Percentiles rank a stretch among this genome's conserved stretches.
Conservation (phyloP, 2,888 invertebrate species). For the Disparrhopalites patrizii region DNA sequence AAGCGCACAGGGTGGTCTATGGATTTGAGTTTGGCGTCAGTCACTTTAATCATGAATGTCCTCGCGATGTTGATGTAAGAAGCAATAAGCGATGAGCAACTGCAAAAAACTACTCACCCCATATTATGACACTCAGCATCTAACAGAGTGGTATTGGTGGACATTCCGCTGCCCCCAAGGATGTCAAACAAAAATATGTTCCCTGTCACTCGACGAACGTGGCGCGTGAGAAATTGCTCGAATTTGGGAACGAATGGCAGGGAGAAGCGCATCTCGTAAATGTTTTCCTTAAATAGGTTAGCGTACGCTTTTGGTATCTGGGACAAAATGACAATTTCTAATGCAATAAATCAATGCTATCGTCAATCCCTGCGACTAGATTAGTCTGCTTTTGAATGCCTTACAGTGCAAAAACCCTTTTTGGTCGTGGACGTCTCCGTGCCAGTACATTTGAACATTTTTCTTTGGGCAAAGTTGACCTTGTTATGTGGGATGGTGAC, state of each 20-base stretch:
- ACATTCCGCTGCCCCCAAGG: slow-evolving; percentile 32
- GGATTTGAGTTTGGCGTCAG: too few relatives aligned
- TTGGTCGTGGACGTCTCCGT: too few relatives aligned
- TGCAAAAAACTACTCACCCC: background rate
- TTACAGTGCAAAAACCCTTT: slow-evolving; percentile 22
- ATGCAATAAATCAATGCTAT: too few relatives aligned
- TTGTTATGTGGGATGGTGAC: slow-evolving; percentile 19
- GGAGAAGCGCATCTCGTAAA: slow-evolving; percentile 39
- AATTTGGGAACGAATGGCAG: slow-evolving; percentile 40
- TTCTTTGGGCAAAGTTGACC: slow-evolving; percentile 19
- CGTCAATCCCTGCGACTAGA: too few relatives aligned
- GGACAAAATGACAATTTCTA: too few relatives aligned
- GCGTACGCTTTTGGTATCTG: slow-evolving; percentile 23
- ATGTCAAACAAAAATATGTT: slow-evolving; percentile 44
- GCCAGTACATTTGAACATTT: slow-evolving; percentile 15
- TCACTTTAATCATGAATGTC: too few relatives aligned
- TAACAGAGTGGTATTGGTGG: slow-evolving; percentile 15
- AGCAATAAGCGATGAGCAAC: too few relatives aligned
- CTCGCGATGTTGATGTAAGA: too few relatives aligned
- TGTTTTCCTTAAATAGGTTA: slow-evolving; percentile 32
- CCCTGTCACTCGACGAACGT: slow-evolving; percentile 37
- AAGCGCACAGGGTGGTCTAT: slow-evolving; percentile 12
- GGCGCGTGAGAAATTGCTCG: slow-evolving; percentile 43
- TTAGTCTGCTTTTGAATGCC: too few relatives aligned
- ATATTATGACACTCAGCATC: slow-evolving; percentile 18